Conservation (phyloP, 2,113 vertebrate species). For the Chaetodon auriga region DNA sequence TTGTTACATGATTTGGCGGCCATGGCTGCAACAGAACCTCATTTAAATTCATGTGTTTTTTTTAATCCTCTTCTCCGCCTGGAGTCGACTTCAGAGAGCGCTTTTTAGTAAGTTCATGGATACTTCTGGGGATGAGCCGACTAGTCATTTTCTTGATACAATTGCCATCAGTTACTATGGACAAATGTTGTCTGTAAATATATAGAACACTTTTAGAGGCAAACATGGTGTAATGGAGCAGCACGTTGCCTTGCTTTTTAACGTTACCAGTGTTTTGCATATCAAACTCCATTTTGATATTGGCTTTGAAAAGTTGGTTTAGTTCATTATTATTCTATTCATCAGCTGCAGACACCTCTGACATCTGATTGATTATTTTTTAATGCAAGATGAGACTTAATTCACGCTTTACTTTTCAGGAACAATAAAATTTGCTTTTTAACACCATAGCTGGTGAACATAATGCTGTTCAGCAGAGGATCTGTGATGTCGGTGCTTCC, state of each 20-base stretch:
- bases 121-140: slow-evolving; percentile 7
- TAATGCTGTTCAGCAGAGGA: slow-evolving; percentile 3
- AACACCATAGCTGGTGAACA: background rate
- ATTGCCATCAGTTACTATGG: background rate
- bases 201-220: background rate
- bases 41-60: slow-evolving; percentile 67
- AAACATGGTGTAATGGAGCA: background rate
- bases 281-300: background rate
- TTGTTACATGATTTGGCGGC: slow-evolving; percentile 71
- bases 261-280: background rate
- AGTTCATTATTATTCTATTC: background rate
- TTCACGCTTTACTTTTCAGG: background rate
- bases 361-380: background rate
- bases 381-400: background rate
- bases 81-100: slow-evolving; percentile 16
- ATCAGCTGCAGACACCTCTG: background rate
- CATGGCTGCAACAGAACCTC: slow-evolving; percentile 54
- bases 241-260: background rate
- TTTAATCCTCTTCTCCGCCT: slow-evolving; percentile 19
- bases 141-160: background rate
- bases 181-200: background rate
- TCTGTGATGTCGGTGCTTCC: background rate
- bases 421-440: background rate
- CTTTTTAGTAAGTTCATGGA: slow-evolving; percentile 20
- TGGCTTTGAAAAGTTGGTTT: background rate